A percentile compares a stretch with the other conserved stretches of the same genome.
phyloP scores from a whole-genome alignment of 2,888 invertebrate species.

The Harpalus rubripes region DNA sequence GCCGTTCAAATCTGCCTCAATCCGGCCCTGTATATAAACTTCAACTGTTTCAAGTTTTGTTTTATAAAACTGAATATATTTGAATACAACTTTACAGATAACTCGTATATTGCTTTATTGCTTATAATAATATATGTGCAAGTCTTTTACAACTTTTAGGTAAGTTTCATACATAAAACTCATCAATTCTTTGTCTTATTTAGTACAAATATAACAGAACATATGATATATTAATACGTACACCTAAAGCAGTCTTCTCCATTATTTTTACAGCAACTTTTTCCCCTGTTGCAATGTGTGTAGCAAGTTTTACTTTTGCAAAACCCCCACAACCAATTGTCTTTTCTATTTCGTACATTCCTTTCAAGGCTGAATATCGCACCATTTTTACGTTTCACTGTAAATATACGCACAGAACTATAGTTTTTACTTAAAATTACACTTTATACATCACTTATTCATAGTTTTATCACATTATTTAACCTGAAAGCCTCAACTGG shows the following conservation, averaged over 20 bases:
- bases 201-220: too few species aligned
- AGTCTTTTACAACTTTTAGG: too few species aligned
- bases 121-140: too few species aligned
- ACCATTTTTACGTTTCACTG: constrained; percentile 75
- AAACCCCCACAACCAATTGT: constrained; percentile 89
- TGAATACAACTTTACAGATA: too few species aligned
- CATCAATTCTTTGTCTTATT: too few species aligned
- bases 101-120: too few species aligned
- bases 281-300: constrained; percentile 88
- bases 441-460: constrained; percentile 15
- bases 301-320: constrained; percentile 89
- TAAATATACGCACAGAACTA: constrained; percentile 1
- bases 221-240: constrained; percentile 71
- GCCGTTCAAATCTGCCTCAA: too few species aligned
- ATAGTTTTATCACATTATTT: constrained; percentile 12
- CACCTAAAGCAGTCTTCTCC: constrained; percentile 85
- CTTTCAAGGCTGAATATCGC: constrained; percentile 80
- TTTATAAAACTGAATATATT: too few species aligned
- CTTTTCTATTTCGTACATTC: constrained; percentile 83
- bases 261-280: constrained; percentile 92
- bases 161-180: too few species aligned
- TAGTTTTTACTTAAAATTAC: constrained; percentile 18
- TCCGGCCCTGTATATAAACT: too few species aligned
- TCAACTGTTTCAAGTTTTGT: too few species aligned
- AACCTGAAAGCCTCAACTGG: constrained; percentile 24